A percentile compares a stretch with the other conserved stretches of the same genome.
phyloP scores from a whole-genome alignment of 2,113 vertebrate species.

The Lepus europaeus region DNA sequence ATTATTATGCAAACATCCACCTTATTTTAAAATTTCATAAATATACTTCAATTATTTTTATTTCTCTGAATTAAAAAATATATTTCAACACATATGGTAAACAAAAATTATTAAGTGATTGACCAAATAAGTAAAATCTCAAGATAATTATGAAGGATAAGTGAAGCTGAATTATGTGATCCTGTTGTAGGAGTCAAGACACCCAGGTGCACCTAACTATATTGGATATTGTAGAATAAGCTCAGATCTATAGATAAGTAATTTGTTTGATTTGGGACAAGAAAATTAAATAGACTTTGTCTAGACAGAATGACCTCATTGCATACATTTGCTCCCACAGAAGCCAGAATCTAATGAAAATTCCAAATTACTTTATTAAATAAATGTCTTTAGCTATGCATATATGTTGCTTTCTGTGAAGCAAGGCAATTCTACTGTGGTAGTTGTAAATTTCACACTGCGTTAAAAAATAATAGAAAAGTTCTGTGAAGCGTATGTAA shows the following conservation, averaged over 20 bases:
- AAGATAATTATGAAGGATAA: constrained; percentile 1
- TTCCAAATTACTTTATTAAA: constrained; percentile 75
- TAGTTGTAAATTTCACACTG: not conserved
- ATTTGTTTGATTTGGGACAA: constrained; percentile 68
- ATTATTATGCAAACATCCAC: not conserved
- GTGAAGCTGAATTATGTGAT: constrained; percentile 56
- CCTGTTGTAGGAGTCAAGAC: constrained; percentile 47
- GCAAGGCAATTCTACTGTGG: not conserved
- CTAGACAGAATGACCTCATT: constrained; percentile 75
- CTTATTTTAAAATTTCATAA: not conserved
- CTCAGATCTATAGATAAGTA: constrained; percentile 81
- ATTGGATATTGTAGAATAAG: constrained; percentile 66
- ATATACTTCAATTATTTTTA: not conserved
- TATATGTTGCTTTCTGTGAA: constrained; percentile 67
- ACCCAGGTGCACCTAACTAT: constrained; percentile 71
- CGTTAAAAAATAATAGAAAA: constrained; percentile 13
- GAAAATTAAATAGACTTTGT: constrained; percentile 68
- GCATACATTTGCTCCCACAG: constrained; percentile 64
- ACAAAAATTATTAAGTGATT: constrained; percentile 31
- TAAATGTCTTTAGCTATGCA: constrained; percentile 75
- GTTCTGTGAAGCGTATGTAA: not conserved
- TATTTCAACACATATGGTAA: constrained; percentile 2
- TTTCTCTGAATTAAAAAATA: not conserved
- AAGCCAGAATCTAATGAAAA: constrained; percentile 74
- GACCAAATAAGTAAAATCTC: constrained; percentile 51